A percentile compares a stretch with the other conserved stretches of the same genome.
Conservation (phyloP, 2,797 vertebrate genomes). For the Galagoides demidoff region DNA sequence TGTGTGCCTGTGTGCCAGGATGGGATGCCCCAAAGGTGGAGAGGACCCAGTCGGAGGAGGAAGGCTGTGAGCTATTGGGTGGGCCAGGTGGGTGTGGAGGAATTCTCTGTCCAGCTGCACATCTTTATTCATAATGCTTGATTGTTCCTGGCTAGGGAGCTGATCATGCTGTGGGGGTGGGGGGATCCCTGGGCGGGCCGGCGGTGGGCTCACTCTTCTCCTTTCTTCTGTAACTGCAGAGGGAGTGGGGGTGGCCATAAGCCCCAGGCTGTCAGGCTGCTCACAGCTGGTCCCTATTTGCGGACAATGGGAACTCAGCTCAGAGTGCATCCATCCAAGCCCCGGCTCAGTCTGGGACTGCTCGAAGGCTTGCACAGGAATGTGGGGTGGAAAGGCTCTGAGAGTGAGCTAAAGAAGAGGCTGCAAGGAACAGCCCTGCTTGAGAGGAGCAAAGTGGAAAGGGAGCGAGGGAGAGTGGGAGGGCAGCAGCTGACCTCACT, state of each 20-base stretch:
- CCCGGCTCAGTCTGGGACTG: slow-evolving; percentile 80
- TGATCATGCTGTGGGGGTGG: slow-evolving; percentile 74
- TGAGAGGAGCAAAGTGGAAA: slow-evolving; percentile 22
- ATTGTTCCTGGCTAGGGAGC: slow-evolving; percentile 76
- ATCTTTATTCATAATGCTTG: slow-evolving; percentile 85
- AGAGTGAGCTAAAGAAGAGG: slow-evolving; percentile 19
- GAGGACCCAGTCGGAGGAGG: not conserved
- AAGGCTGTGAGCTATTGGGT: slow-evolving; percentile 44
- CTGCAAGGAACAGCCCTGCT: slow-evolving; percentile 50
- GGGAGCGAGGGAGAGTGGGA: not conserved
- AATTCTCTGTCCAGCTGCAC: slow-evolving; percentile 85
- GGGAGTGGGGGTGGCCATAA: slow-evolving; percentile 70
- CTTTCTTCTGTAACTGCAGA: slow-evolving; percentile 61
- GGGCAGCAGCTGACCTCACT: not conserved
- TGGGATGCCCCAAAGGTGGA: slow-evolving; percentile 16
- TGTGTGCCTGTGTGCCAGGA: not conserved
- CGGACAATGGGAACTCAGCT: slow-evolving; percentile 86
- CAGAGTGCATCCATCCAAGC: slow-evolving; percentile 73
- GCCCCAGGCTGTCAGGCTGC: slow-evolving; percentile 79
- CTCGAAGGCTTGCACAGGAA: slow-evolving; percentile 87
- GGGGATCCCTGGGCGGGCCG: slow-evolving; percentile 42
- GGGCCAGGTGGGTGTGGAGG: slow-evolving; percentile 77
- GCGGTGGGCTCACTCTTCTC: slow-evolving; percentile 41
- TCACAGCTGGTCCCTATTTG: slow-evolving; percentile 88
- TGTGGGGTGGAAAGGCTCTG: slow-evolving; percentile 66